Evolutionary conservation across 2,113 vertebrate species (phyloP), one percentile per base, ranked within the genome.

Genomic region (Ptychochromis oligacanthus): DNA sequence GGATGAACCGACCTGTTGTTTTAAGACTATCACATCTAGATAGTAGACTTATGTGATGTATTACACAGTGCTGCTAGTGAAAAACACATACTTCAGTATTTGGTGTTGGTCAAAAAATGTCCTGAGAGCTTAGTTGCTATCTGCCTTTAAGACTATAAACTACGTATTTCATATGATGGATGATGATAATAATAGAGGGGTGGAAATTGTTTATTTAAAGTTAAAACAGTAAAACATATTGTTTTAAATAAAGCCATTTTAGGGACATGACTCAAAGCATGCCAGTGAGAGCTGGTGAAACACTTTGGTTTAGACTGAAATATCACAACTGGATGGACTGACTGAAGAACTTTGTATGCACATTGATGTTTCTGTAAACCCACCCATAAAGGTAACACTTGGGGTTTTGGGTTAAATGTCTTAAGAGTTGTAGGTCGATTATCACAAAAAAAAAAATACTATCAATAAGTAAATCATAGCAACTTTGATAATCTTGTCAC

Each of bases 1-100:
- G 8, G 2, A 46, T 72, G 64, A 81, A 52, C 80, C 84, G 49
- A 75, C 64, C 5, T 82, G 52, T 86, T 90, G 54, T 88, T 75
- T 64, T 58, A 22, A 62, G 64, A 58, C 40, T 26, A 36, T 80
- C 65, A 56, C 14, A n/a, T 64, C 15, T 17, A 78, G 80, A 85
- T 85, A 26, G 40, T 22, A 36, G 36, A 6, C 14, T 12, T 15
- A 54, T 58, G 15, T 60, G 5, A 83, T 76, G n/a, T 60, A 77
- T 79, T 40, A 59, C 22, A 20, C 28, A 55, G 61, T 38, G 12
- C 36, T 75, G 43, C 24, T 3, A 55, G 17, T 12, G 26, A 64
- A 61, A 72, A 36, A 46, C 14, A 55, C 22, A 67, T 8, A 28
- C 6, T 1, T 77, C 20, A 49, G 22, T 64, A 54, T 49, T 70